Evolutionary conservation across 2,797 vertebrate species (phyloP).

Genomic region (Bovichtus variegatus): DNA sequence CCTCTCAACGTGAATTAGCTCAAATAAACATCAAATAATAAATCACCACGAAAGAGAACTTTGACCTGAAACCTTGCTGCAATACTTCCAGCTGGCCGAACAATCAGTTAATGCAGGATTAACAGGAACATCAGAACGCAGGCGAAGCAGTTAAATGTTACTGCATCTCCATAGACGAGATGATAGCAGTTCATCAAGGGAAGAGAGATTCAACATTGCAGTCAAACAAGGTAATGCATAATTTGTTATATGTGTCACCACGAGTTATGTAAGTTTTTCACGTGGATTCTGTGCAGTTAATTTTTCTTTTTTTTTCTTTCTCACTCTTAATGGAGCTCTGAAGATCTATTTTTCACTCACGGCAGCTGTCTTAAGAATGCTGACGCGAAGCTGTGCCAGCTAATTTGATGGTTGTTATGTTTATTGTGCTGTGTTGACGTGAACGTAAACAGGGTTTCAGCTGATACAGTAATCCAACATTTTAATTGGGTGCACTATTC

Average conservation of each 20-base stretch:
- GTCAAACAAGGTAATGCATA: neutral
- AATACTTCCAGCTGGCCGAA: neutral
- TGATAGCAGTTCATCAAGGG: neutral
- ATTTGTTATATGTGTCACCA: slow-evolving; percentile 1
- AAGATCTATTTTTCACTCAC: neutral
- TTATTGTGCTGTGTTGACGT: slow-evolving; percentile 11
- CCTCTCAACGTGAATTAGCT: neutral
- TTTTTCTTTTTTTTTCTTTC: no score
- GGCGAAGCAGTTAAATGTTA: neutral
- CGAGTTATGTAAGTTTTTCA: neutral
- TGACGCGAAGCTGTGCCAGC: slow-evolving; percentile 34
- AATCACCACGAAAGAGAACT: neutral
- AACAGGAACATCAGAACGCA: neutral
- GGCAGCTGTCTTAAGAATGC: neutral
- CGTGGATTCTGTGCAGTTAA: neutral
- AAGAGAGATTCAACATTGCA: neutral
- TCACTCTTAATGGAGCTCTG: neutral
- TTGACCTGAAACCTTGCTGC: neutral
- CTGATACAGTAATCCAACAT: neutral
- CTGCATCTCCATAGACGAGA: neutral
- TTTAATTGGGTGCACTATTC: slow-evolving; percentile 10
- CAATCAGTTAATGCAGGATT: neutral
- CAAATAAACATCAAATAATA: neutral
- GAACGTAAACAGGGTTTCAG: neutral
- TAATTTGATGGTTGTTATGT: slow-evolving; percentile 43